phyloP scores from a whole-genome alignment of 2,888 invertebrate species.

The Tenodera sinensis region DNA sequence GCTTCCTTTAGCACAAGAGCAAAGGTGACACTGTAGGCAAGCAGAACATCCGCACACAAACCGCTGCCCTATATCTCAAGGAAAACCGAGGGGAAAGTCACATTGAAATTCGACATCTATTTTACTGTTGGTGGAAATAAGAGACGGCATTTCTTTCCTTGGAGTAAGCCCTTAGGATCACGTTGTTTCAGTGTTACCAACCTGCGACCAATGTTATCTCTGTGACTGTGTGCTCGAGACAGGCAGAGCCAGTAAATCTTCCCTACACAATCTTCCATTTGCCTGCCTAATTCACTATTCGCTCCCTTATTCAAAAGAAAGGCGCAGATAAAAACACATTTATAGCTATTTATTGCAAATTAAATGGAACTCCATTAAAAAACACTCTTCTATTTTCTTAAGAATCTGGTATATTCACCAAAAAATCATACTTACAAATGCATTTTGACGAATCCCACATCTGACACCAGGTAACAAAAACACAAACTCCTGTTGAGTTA shows the following conservation, averaged over 20 bases:
- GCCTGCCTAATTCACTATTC: neutral
- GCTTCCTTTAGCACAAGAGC: no score
- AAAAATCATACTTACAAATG: no score
- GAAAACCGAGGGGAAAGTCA: neutral
- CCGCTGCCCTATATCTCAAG: neutral
- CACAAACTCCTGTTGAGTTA: no score
- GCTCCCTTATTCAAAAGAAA: neutral
- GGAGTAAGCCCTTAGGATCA: neutral
- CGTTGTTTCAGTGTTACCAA: neutral
- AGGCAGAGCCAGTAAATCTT: neutral
- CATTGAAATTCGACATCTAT: neutral
- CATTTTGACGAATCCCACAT: no score
- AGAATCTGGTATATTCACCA: no score
- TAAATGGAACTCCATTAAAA: neutral
- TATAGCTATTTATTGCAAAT: neutral
- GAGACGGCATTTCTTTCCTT: neutral
- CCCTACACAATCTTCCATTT: neutral
- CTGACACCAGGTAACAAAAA: no score
- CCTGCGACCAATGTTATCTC: neutral
- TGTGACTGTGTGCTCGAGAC: neutral
- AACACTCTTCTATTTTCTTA: no score
- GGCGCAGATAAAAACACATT: neutral
- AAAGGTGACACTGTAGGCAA: neutral
- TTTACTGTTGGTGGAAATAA: neutral
- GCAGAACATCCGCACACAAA: neutral